Percentiles rank a stretch among this genome's conserved stretches.
Evolutionary conservation across 2,888 invertebrate genomes (phyloP).

Genomic region (Ophraella communa): DNA sequence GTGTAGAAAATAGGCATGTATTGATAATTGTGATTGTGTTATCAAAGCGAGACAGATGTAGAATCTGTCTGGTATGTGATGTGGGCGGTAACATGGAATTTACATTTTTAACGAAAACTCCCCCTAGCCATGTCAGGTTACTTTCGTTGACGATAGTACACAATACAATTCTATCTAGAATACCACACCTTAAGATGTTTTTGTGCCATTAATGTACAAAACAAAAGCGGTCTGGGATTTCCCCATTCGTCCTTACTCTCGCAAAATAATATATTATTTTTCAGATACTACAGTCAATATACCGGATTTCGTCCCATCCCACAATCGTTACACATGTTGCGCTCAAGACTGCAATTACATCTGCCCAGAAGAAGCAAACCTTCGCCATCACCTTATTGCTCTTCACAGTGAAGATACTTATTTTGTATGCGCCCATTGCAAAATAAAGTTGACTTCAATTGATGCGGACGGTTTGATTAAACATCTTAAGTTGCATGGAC

Average conservation of each 20-base stretch:
- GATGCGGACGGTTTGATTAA: slow-evolving; percentile 61
- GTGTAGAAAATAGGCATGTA: too few relatives aligned
- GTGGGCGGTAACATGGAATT: too few relatives aligned
- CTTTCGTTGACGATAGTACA: too few relatives aligned
- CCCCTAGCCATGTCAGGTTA: too few relatives aligned
- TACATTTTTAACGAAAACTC: too few relatives aligned
- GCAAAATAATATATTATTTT: slow-evolving; percentile 1
- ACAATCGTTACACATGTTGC: slow-evolving; percentile 72
- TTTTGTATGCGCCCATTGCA: slow-evolving; percentile 74
- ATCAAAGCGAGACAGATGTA: too few relatives aligned
- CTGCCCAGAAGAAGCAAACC: slow-evolving; percentile 73
- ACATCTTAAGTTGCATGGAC: slow-evolving; percentile 80
- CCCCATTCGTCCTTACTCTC: neutral
- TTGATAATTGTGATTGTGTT: too few relatives aligned
- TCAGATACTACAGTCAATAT: slow-evolving; percentile 36
- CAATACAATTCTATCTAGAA: too few relatives aligned
- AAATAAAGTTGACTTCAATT: slow-evolving; percentile 61
- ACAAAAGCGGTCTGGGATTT: neutral
- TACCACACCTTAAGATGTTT: too few relatives aligned
- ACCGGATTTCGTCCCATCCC: slow-evolving; percentile 47
- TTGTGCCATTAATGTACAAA: neutral
- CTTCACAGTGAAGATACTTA: slow-evolving; percentile 67
- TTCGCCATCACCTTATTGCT: slow-evolving; percentile 75
- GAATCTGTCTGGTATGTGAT: too few relatives aligned
- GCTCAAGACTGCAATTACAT: slow-evolving; percentile 73